Evolutionary conservation across 2,797 vertebrate species (phyloP), one percentile per base, ranked within the genome.

Genomic region (Chelon labrosus): DNA sequence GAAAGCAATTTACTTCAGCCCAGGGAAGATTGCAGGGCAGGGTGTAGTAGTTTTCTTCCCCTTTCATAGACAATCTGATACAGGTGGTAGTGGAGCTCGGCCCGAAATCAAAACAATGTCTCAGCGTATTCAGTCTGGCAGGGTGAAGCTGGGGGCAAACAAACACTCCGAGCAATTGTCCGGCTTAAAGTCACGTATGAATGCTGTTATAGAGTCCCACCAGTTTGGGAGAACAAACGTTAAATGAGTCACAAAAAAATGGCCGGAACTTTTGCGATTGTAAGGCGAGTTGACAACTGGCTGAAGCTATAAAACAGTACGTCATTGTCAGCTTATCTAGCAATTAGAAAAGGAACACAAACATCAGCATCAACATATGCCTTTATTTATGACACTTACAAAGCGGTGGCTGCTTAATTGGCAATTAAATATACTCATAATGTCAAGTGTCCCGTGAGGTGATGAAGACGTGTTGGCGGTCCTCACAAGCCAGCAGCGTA

Each of bases 1-100:
- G 91, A 95, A 95, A 95, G 93, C 94, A 95, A 95, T 95, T 94
- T 94, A 94, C 91, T 92, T 86, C 88, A 88, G 90, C 89, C 82
- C 82, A 60, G 83, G 79, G 85, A 88, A 93, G 90, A 94, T 93
- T 94, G 94, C 88, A 87, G 85, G 86, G 88, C 90, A 85, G 91
- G 80, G 63, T 75, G 65, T 77, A 78, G 79, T 55, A 66, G 77
- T 92, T 92, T 91, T 92, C 86, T 88, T 78, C 68, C 77, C 75
- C 72, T 81, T 87, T 90, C 85, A 84, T 89, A 82, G 88, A 88
- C 88, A 89, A 79, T 87, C 84, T 87, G 81, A 87, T 83, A 75
- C 69, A 80, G 85, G 85, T 63, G 54, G 74, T 64, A 60, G 81
- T 65, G 65, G 53, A 70, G 79, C 70, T 79, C 3, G 17, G 66